These are phyloP conservation scores for Smittia aterrima DNA, from an alignment of 2,888 invertebrate genomes.

Conservation along the genomic window DNA sequence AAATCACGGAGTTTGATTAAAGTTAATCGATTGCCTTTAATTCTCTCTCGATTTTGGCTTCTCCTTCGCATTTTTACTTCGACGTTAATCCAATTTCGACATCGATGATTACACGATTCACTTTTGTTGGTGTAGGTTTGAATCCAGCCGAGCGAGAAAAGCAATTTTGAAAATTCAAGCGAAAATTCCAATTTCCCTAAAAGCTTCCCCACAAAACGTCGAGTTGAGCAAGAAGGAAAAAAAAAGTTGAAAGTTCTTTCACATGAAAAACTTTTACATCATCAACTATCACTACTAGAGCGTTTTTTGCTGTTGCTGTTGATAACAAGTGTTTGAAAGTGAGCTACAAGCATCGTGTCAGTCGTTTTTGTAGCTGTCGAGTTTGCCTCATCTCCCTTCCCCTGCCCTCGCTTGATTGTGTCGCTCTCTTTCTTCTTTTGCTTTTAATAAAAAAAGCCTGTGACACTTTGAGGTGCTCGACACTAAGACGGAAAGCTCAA, in stretches of 20 bases:
- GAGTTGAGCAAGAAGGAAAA: neutral
- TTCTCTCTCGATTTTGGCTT: neutral
- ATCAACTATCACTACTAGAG: slow-evolving; percentile 26
- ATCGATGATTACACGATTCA: neutral
- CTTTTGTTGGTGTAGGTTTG: neutral
- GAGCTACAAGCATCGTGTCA: neutral
- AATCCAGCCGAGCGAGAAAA: neutral
- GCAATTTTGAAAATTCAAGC: slow-evolving; percentile 12
- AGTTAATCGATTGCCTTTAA: slow-evolving; percentile 29
- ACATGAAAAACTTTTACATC: slow-evolving; percentile 26
- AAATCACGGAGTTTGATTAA: slow-evolving; percentile 27
- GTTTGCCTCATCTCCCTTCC: no score
- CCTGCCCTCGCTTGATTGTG: neutral
- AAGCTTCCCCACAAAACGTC: neutral
- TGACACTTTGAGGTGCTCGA: neutral
- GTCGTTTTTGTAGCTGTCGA: neutral
- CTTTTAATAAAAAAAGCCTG: neutral
- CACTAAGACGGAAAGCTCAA: neutral
- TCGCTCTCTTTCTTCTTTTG: neutral
- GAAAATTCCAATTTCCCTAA: slow-evolving; percentile 35
- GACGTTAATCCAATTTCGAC: slow-evolving; percentile 16
- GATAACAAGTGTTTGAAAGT: neutral
- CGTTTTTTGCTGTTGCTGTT: neutral
- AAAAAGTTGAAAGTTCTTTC: neutral
- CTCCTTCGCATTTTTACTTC: neutral